Percentiles rank a stretch among this genome's conserved stretches.
Evolutionary conservation across 2,888 invertebrate species (phyloP).

Genomic region (Pollenia amentaria): DNA sequence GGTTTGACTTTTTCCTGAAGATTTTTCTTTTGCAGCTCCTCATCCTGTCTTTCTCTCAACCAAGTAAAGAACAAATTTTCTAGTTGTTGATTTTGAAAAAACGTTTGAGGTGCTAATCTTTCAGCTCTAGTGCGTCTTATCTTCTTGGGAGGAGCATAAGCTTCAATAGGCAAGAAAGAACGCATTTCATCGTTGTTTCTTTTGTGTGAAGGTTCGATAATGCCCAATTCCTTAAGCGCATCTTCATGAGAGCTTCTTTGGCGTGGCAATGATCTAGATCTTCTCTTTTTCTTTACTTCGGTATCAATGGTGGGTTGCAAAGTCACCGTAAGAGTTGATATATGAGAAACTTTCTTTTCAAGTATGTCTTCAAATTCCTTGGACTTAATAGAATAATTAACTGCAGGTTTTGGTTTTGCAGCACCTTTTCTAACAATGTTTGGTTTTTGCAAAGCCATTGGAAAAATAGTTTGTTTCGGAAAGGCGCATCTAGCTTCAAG

Average conservation of each 20-base stretch:
- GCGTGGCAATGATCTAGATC: slow-evolving; percentile 45
- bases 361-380: slow-evolving; percentile 47
- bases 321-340: slow-evolving; percentile 78
- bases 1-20: slow-evolving; percentile 70
- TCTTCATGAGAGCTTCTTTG: slow-evolving; percentile 29
- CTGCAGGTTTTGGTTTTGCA: slow-evolving; percentile 3
- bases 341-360: slow-evolving; percentile 70
- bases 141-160: slow-evolving; percentile 82
- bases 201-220: slow-evolving; percentile 74
- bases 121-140: slow-evolving; percentile 81
- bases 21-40: slow-evolving; percentile 1
- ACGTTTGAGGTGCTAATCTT: slow-evolving; percentile 74
- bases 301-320: slow-evolving; percentile 77
- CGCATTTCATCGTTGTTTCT: slow-evolving; percentile 77
- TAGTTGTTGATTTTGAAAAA: slow-evolving; percentile 79
- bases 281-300: slow-evolving; percentile 51
- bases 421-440: neutral
- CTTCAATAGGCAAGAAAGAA: slow-evolving; percentile 77
- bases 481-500: slow-evolving; percentile 77
- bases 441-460: slow-evolving; percentile 42
- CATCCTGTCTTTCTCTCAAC: slow-evolving; percentile 77
- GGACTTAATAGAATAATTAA: neutral
- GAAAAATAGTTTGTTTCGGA: slow-evolving; percentile 27
- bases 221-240: slow-evolving; percentile 46
- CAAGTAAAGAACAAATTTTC: slow-evolving; percentile 81